Percentiles rank a stretch among this genome's conserved stretches.
Evolutionary conservation across 2,888 invertebrate genomes (phyloP).

Genomic region (Scotopteryx bipunctaria): DNA sequence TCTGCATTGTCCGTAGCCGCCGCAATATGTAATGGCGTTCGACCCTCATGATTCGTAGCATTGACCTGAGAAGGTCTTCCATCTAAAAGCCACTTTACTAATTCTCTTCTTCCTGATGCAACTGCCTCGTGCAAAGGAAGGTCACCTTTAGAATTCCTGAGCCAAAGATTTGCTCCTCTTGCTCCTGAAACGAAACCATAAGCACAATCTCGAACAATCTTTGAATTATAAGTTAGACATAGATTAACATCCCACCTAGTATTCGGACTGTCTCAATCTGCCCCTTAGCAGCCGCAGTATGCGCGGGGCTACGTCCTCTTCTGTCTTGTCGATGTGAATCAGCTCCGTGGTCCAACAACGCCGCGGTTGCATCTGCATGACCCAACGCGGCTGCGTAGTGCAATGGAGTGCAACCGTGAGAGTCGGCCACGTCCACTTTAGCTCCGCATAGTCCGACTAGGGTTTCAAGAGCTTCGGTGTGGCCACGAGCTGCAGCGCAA

Average conservation of each 20-base stretch:
- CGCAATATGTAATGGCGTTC: constrained; percentile 96
- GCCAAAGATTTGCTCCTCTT: constrained; percentile 93
- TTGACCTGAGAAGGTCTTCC: constrained; percentile 93
- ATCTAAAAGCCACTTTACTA: constrained; percentile 94
- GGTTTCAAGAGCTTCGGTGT: constrained; percentile 95
- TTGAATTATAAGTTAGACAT: not conserved
- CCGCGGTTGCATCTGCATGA: constrained; percentile 95
- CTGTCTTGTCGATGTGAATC: constrained; percentile 96
- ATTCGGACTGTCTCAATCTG: constrained; percentile 94
- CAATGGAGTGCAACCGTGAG: constrained; percentile 97
- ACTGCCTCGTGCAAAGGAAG: constrained; percentile 98
- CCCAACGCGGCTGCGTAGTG: constrained; percentile 98
- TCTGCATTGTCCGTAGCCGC: constrained; percentile 97
- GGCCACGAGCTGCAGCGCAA: constrained; percentile 98
- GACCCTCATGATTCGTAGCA: constrained; percentile 95
- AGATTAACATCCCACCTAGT: constrained; percentile 67
- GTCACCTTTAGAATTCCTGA: constrained; percentile 96
- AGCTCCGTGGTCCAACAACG: constrained; percentile 94
- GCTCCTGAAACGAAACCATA: constrained; percentile 54
- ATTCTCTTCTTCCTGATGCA: constrained; percentile 93
- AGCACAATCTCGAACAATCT: not conserved
- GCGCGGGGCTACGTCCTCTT: constrained; percentile 95
- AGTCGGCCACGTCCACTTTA: constrained; percentile 94
- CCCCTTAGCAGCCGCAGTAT: constrained; percentile 98
- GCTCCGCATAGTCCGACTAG: constrained; percentile 94